phyloP scores from a whole-genome alignment of 2,888 invertebrate genomes.

The Clanis bilineata region DNA sequence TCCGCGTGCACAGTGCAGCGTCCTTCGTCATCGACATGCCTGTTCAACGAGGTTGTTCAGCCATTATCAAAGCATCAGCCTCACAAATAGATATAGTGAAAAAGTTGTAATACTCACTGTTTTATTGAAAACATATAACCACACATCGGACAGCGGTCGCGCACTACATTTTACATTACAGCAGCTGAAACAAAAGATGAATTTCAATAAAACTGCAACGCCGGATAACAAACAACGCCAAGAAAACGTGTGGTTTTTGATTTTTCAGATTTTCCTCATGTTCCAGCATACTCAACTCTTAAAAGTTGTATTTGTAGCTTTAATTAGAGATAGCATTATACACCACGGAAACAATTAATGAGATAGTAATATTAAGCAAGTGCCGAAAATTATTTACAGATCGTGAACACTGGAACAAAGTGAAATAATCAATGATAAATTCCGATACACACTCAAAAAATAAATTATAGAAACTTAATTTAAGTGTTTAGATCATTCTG shows the following conservation, averaged over 20 bases:
- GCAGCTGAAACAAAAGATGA: constrained; percentile 60
- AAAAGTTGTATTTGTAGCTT: constrained; percentile 4
- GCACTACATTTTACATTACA: constrained; percentile 70
- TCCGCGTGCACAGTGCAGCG: constrained; percentile 23
- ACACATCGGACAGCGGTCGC: constrained; percentile 49
- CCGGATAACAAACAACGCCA: constrained; percentile 79
- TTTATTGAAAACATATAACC: constrained; percentile 55
- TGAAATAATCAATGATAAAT: constrained; percentile 2
- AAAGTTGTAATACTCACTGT: constrained; percentile 54
- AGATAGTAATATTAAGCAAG: neutral
- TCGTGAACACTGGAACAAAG: neutral
- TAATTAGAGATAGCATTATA: neutral
- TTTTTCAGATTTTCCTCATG: constrained; percentile 38
- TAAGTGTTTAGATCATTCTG: no score
- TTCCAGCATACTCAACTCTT: constrained; percentile 25
- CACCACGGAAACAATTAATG: neutral
- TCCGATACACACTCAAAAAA: neutral
- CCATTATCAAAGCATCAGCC: constrained; percentile 40
- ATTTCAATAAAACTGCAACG: constrained; percentile 60
- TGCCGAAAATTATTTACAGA: neutral
- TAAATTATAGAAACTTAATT: no score
- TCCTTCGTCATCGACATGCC: constrained; percentile 35
- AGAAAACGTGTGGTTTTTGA: constrained; percentile 76
- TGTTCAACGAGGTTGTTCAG: constrained; percentile 52
- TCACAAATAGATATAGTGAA: constrained; percentile 14